Evolutionary conservation across 1,140 invertebrate genomes (phyloP).

Genomic region (Atta colombica): DNA sequence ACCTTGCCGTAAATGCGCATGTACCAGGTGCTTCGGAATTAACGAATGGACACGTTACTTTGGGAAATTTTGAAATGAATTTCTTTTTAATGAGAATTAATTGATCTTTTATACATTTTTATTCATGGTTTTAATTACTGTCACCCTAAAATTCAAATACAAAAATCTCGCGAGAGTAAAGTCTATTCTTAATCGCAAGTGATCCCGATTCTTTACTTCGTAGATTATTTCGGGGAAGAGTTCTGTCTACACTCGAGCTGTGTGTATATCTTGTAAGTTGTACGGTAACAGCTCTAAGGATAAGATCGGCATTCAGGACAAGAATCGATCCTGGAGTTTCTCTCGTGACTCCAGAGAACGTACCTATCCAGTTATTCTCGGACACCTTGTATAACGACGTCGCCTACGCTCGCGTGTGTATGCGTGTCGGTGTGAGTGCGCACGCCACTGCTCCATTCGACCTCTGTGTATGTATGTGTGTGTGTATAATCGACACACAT

Average conservation of each 20-base stretch:
- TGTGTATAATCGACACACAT: background rate
- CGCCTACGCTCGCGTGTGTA: constrained; percentile 43
- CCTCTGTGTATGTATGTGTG: background rate
- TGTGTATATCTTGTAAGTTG: too few relatives aligned
- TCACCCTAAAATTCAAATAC: background rate
- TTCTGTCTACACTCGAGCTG: background rate
- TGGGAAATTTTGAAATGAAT: background rate
- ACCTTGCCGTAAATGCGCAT: background rate
- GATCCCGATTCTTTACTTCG: background rate
- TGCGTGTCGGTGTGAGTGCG: constrained; percentile 24
- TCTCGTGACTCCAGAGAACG: too few relatives aligned
- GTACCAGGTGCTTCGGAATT: background rate
- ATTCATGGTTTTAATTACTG: background rate
- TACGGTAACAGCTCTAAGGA: background rate
- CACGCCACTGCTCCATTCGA: constrained; percentile 47
- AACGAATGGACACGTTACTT: background rate
- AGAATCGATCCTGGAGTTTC: background rate
- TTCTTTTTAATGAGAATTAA: background rate
- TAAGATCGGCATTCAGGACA: background rate
- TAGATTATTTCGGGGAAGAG: background rate
- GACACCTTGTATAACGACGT: constrained; percentile 46
- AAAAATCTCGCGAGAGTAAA: background rate
- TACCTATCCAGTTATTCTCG: background rate
- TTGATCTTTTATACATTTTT: background rate
- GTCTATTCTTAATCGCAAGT: background rate